Base-by-base conservation (phyloP, 2,888 invertebrate genomes). In the Camptogramma bilineatum region DNA sequence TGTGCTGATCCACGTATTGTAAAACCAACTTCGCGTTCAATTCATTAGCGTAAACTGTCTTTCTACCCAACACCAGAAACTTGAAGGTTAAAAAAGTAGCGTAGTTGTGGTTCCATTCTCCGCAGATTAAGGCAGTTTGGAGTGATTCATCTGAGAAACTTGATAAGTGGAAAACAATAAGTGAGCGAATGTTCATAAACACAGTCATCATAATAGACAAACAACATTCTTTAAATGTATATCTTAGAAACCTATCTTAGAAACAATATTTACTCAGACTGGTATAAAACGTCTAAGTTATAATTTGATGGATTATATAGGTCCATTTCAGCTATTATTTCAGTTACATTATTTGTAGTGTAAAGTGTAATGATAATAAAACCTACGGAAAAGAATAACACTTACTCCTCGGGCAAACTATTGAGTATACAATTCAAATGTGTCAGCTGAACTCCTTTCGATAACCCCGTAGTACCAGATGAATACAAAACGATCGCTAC, bases 381-480 rank as follows among this genome's bases (percentile, higher is more conserved):
- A 4, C 24, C 24, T 28, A 28, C 5, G 28, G 28, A 28, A 28
- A 28, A 28, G n/a, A 28, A 28, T 28, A 28, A 28, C 34, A 85
- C 87, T 85, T 77, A 88, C 88, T 82, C 80, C 68, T 84, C 74
- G 0, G 83, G 76, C 31, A 84, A 69, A 75, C 85, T 86, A 62
- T 83, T 84, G 28, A 90, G 72, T 52, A 93, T 84, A 64, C 93
- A 87, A 80, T 95, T 95, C 59, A 88, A 83, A 79, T 95, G 95
- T 4, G 95, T 94, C 48, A 95, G 81, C 84, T 94, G 90, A 1
- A 96, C 95, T 34, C 95, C 95, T 84, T 96, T 96, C 0, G 95
- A 95, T 74, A 95, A 82, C 0, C 96, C 96, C 16, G 94, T 94
- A 0, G 96, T 96, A 51, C 96, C 96, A 61, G 96, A 96, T 39